Percentiles rank a stretch among this genome's conserved stretches.
These are phyloP conservation scores for Hyperoplus lanceolatus DNA, from an alignment of 2,797 vertebrate species.

Conservation along the genomic window DNA sequence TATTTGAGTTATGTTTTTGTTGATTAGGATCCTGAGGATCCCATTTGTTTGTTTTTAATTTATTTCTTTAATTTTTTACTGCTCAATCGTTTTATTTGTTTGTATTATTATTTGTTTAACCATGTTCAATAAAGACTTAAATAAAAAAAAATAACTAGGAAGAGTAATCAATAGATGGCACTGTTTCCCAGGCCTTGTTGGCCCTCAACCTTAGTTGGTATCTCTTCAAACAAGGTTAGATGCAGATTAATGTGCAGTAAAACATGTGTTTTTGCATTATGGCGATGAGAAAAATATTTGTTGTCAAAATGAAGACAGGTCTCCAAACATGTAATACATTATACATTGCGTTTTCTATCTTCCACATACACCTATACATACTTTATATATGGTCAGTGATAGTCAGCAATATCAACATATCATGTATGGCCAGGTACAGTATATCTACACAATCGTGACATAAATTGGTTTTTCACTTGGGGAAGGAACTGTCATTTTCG, in stretches of 20 bases:
- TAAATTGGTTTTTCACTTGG: conserved; percentile 16
- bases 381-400: neutral
- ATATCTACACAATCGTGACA: neutral
- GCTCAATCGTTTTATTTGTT: too few species aligned
- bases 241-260: conserved; percentile 8
- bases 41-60: too few species aligned
- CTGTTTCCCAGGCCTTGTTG: conserved; percentile 75
- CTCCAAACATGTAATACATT: neutral
- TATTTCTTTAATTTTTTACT: too few species aligned
- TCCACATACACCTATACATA: neutral
- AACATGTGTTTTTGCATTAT: conserved; percentile 14
- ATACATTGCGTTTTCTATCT: neutral
- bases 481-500: conserved; percentile 18
- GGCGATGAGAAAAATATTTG: conserved; percentile 1
- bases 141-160: neutral
- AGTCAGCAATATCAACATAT: conserved; percentile 6
- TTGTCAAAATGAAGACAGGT: neutral
- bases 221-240: conserved; percentile 13
- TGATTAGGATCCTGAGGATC: too few species aligned
- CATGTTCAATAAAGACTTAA: too few species aligned
- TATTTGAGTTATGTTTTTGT: too few species aligned
- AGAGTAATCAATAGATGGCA: conserved; percentile 79
- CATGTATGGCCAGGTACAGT: conserved; percentile 4
- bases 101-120: too few species aligned
- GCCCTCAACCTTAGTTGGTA: neutral